Evolutionary conservation across 2,797 vertebrate species (phyloP), one percentile per base, ranked within the genome.

Genomic region (Myotis pilosus): DNA sequence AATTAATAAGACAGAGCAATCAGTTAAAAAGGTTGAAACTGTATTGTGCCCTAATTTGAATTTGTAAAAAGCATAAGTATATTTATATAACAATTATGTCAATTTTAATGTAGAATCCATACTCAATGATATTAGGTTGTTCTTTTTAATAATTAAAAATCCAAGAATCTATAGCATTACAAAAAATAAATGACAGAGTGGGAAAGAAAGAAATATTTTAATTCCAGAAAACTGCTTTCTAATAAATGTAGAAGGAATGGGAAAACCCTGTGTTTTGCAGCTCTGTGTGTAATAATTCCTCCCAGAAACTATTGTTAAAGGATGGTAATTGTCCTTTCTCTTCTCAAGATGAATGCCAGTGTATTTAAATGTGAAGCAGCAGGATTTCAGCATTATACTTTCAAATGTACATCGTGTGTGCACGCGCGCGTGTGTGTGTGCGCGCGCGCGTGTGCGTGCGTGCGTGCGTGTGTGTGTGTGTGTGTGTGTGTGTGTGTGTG

Each of bases 81-180:
- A 60, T 51, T 68, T 28, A 79, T 36, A 15, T 23, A 79, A 36
- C 8, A 51, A 38, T 4, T 8, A 3, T 8, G 33, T 55, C 22
- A 9, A 66, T 89, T 49, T 41, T 62, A 62, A 62, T 62, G 60
- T 62, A 62, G 28, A 62, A 30, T 30, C 60, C 30, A 62, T 62
- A 30, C 12, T 62, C 60, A 62, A 62, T 60, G 57, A 60, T 62
- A 62, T 62, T 62, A 62, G 57, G 30, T 33, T 10, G 19, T 25
- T 71, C 22, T 47, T 44, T 90, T 51, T 66, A 62, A 33, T 64
- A 57, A 57, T 49, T 87, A 41, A 66, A 94, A 82, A 15, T 68
- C 11, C 1, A 19, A 55, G 74, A 75, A 75, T 81, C 41, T 1
- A 4, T 17, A 68, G 10, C 6, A 0, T 15, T 49, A 33, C 5